phyloP scores from a whole-genome alignment of 2,797 vertebrate genomes.

The Fistularia commersonii region DNA sequence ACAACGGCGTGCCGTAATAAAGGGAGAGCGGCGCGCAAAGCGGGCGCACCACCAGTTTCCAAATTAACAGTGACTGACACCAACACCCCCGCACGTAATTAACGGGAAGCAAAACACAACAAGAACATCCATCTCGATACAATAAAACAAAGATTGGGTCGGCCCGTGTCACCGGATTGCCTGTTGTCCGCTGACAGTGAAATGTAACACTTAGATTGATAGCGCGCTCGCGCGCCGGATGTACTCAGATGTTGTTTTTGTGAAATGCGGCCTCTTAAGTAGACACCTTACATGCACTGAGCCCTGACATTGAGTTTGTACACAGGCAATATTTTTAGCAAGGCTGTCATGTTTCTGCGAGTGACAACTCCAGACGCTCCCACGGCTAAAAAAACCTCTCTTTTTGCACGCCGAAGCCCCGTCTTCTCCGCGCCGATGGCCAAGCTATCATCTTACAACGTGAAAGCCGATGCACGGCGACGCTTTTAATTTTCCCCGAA shows the following conservation, averaged over 20 bases:
- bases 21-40: slow-evolving; percentile 66
- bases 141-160: slow-evolving; percentile 59
- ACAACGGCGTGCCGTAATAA: slow-evolving; percentile 62
- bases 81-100: slow-evolving; percentile 63
- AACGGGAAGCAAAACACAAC: slow-evolving; percentile 69
- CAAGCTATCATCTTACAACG: slow-evolving; percentile 71
- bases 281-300: slow-evolving; percentile 67
- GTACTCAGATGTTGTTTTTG: slow-evolving; percentile 48
- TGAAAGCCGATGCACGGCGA: slow-evolving; percentile 63
- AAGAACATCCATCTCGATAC: slow-evolving; percentile 66
- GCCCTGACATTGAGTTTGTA: slow-evolving; percentile 69
- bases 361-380: slow-evolving; percentile 71
- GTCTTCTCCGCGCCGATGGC: slow-evolving; percentile 60
- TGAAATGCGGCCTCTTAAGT: slow-evolving; percentile 57
- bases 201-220: slow-evolving; percentile 60
- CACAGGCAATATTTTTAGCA: slow-evolving; percentile 72
- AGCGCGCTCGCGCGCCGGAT: slow-evolving; percentile 25
- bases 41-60: slow-evolving; percentile 50
- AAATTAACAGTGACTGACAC: slow-evolving; percentile 73
- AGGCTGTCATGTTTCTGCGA: slow-evolving; percentile 65
- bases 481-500: slow-evolving; percentile 57
- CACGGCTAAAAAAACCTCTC: slow-evolving; percentile 56
- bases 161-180: slow-evolving; percentile 50
- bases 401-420: slow-evolving; percentile 59
- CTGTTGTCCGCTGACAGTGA: slow-evolving; percentile 60